Conservation (phyloP, 2,113 vertebrate genomes). For the Otus sunia region DNA sequence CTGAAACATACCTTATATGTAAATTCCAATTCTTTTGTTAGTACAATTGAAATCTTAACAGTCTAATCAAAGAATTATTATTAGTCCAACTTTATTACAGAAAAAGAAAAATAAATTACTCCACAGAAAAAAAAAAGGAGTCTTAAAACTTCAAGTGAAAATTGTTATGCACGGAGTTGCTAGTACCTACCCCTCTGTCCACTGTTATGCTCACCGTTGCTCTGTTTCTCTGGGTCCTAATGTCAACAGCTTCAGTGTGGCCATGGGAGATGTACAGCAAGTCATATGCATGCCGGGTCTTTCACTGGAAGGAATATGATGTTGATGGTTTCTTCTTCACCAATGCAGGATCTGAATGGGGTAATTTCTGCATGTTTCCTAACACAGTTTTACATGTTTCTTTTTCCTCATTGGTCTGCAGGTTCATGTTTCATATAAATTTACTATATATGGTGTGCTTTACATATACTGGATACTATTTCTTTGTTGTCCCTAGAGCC, state of each 20-base stretch:
- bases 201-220: neutral
- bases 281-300: rapidly evolving
- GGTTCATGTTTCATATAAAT: neutral
- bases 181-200: neutral
- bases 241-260: neutral
- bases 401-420: neutral
- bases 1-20: neutral
- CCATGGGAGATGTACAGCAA: neutral
- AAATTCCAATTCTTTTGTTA: neutral
- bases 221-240: neutral
- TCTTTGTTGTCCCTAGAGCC: neutral
- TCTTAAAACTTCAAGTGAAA: neutral
- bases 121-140: neutral
- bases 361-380: neutral
- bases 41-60: neutral
- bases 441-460: neutral
- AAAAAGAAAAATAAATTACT: neutral
- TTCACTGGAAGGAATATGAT: neutral
- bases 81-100: neutral
- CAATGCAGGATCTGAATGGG: neutral
- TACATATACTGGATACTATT: neutral
- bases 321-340: neutral
- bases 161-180: neutral
- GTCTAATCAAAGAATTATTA: neutral
- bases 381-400: neutral